Base-by-base conservation (phyloP, 2,113 vertebrate genomes). In the Zingel zingel region DNA sequence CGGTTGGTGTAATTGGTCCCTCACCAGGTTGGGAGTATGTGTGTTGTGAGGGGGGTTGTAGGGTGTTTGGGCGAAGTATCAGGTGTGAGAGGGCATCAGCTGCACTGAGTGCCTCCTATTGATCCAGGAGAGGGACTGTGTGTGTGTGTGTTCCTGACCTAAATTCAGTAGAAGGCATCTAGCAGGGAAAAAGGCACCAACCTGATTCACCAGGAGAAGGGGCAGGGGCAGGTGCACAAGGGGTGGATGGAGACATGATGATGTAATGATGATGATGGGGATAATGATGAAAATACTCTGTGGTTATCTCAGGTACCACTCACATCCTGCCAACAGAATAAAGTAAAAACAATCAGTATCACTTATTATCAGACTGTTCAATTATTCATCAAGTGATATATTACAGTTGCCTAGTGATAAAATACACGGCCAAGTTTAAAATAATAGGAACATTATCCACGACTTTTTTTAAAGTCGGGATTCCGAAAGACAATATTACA, bases 61-160 rank as follows among this genome's bases (percentile, higher is more conserved):
- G 91, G 85, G 86, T 86, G 88, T 88, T 82, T 84, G 77, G 86
- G 72, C 6, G 15, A 67, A 83, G 95, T 93, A 95, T 97, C 96
- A 97, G 96, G 96, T 97, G 96, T 90, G 86, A 90, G 89, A 95
- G 94, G 36, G 27, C 90, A 93, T 96, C 96, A 96, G 93, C 93
- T 93, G 95, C 78, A 88, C 92, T 96, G 95, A 97, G 96, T 96
- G 95, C 83, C 86, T 93, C 77, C 92, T 95, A 97, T 97, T 97
- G 96, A 98, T 98, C 96, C 93, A 92, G 82, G 73, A 95, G 89
- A 86, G 92, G 67, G 45, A 50, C 25, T n/a, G 51, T 23, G 84
- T 18, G 73, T 54, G 70, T 53, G 58, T 53, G 70, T 53, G 76
- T 62, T 39, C 18, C 54, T 84, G 91, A 93, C 93, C 89, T 93